Percentiles rank a stretch among this genome's conserved stretches.
Conservation (phyloP, 2,888 invertebrate species). For the Kryphioiulus occultus region DNA sequence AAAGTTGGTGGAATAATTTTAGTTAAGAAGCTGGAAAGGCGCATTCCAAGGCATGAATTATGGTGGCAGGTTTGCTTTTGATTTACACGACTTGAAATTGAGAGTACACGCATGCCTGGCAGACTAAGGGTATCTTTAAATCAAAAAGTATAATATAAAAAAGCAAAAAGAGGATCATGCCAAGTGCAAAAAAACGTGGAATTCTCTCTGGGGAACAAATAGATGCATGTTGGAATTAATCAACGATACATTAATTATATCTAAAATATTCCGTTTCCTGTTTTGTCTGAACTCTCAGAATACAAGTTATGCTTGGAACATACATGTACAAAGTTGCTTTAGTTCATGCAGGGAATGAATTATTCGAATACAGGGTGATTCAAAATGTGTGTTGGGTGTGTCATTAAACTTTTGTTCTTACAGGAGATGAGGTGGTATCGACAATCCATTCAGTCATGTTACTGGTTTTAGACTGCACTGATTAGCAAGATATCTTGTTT, state of each 20-base stretch:
- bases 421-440: no score
- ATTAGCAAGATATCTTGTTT: no score
- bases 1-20: background rate
- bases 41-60: conserved; percentile 3
- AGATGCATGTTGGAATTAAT: conserved; percentile 12
- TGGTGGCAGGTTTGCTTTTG: conserved; percentile 6
- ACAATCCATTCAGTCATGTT: no score
- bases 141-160: conserved; percentile 12
- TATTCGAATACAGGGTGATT: background rate
- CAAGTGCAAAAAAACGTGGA: conserved; percentile 11
- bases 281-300: background rate
- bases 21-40: background rate
- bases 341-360: background rate
- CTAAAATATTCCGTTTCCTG: conserved; percentile 8
- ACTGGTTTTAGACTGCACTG: no score
- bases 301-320: background rate
- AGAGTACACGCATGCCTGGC: background rate
- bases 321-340: background rate
- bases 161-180: background rate
- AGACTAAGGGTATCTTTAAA: background rate
- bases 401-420: background rate
- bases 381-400: no score
- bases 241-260: background rate
- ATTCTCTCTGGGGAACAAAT: background rate
- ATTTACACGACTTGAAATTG: conserved; percentile 25